Conservation (phyloP, 2,113 vertebrate genomes). For the Micromys minutus region DNA sequence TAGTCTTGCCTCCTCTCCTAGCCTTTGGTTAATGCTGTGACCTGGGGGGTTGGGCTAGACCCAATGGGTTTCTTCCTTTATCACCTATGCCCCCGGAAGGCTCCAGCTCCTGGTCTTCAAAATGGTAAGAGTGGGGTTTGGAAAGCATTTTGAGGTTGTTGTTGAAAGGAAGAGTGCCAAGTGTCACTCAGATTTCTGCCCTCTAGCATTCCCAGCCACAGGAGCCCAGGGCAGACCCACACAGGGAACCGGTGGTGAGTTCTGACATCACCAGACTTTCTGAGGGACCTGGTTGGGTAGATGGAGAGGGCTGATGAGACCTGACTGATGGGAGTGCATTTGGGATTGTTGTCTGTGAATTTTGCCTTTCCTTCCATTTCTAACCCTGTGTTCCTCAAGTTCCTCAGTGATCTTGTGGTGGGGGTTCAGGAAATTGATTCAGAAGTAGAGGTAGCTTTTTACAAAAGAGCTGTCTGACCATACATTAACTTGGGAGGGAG, state of each 20-base stretch:
- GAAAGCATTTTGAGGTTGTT: slow-evolving; percentile 54
- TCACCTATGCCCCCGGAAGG: slow-evolving; percentile 43
- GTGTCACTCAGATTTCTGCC: slow-evolving; percentile 71
- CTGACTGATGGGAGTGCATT: neutral
- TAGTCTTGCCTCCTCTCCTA: slow-evolving; percentile 1
- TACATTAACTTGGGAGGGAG: slow-evolving; percentile 46
- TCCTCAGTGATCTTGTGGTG: neutral
- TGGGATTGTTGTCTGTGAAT: neutral
- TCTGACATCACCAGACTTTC: neutral
- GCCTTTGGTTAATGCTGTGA: slow-evolving; percentile 47
- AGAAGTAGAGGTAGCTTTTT: slow-evolving; percentile 43
- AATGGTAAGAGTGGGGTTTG: slow-evolving; percentile 49
- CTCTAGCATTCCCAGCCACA: slow-evolving; percentile 28
- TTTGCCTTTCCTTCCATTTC: neutral
- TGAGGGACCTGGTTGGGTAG: neutral
- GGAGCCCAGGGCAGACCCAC: neutral
- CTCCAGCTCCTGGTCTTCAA: slow-evolving; percentile 57
- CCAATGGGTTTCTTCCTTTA: slow-evolving; percentile 43
- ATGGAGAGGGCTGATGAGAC: neutral
- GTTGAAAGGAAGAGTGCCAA: slow-evolving; percentile 70
- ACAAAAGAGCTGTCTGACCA: neutral
- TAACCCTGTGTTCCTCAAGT: neutral
- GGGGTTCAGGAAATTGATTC: slow-evolving; percentile 40
- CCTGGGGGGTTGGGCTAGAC: neutral
- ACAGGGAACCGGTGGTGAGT: neutral